Percentiles rank a stretch among this genome's conserved stretches.
These are phyloP conservation scores for Bothrops jararaca DNA, from an alignment of 2,113 vertebrate species.

Conservation along the genomic window DNA sequence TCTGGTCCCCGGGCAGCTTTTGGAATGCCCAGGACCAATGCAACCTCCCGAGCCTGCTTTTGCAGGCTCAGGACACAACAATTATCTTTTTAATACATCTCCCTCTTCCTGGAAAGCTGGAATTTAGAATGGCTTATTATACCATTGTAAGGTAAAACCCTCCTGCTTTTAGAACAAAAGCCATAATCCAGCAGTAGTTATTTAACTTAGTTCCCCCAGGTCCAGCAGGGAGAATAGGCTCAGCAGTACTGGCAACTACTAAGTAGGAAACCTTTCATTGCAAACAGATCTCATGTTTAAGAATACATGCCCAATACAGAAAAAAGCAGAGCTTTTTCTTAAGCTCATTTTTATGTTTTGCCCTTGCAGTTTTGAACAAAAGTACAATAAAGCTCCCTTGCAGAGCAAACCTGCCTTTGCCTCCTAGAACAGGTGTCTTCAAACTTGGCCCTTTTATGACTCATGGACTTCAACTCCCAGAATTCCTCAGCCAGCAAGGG, in stretches of 20 bases:
- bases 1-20: no score
- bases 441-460: no score
- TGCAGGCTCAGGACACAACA: no score
- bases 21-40: no score
- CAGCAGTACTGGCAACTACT: background rate
- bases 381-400: background rate
- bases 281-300: no score
- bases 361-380: background rate
- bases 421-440: background rate
- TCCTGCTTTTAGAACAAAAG: background rate
- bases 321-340: background rate
- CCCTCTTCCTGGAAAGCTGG: background rate
- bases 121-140: background rate
- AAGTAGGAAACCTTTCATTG: background rate
- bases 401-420: background rate
- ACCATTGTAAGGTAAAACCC: background rate
- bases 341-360: background rate
- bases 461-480: no score
- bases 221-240: background rate
- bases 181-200: background rate
- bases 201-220: background rate
- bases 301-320: background rate
- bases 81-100: background rate
- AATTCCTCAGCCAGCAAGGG: no score
- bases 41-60: no score